Evolutionary conservation across 2,113 vertebrate genomes (phyloP), one percentile per base, ranked within the genome.

Genomic region (Atherinomorus stipes): DNA sequence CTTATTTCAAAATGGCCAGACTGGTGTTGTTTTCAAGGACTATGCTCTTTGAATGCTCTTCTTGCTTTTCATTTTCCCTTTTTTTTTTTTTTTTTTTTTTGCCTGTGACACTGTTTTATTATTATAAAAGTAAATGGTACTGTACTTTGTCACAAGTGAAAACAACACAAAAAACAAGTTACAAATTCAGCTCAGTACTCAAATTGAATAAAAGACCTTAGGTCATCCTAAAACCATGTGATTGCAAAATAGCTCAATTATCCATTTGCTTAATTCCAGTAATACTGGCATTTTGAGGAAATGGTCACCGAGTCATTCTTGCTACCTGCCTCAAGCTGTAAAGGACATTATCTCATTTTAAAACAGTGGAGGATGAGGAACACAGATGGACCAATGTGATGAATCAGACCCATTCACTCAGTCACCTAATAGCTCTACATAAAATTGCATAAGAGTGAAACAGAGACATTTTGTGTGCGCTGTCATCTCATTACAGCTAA

Each of bases 261-360:
- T 50, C 19, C 4, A 16, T 34, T 67, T 37, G 0, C 62, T 71
- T 63, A 50, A 53, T 69, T 67, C 34, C 37, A 64, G 38, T 56
- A 63, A 53, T 16, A 12, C 13, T 59, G 70, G 64, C 65, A 73
- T 81, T 71, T 71, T 40, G 21, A 73, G 77, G 45, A 57, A 54
- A 75, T 60, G 56, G 45, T 49, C 63, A 54, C 22, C 1, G 56
- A 6, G 56, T 70, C 80, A 50, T 74, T 81, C 64, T 37, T 52
- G 71, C 74, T 84, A 90, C 86, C 88, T 91, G 86, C 85, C 38
- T 31, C 82, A 78, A 64, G 82, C 90, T 89, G 85, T 57, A 64
- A 88, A 91, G 76, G 62, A 81, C 87, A 91, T 89, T 83, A 85
- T 83, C 78, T 88, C 22, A 52, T 85, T 82, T 76, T 65, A 83